Conservation (phyloP, 2,797 vertebrate species). For the Anguilla marmorata region DNA sequence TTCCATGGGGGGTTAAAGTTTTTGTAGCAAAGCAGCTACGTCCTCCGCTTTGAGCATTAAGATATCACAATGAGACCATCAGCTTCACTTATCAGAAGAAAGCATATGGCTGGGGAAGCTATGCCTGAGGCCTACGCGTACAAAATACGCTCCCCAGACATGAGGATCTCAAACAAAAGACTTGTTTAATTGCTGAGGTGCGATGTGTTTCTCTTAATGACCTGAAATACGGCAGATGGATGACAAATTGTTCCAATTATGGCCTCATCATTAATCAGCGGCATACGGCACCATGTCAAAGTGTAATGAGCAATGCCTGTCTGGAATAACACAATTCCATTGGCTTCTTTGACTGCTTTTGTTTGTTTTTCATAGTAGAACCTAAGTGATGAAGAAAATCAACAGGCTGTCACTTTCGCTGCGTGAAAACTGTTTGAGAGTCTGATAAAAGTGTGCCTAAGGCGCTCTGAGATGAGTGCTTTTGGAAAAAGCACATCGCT, state of each 20-base stretch:
- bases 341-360: neutral
- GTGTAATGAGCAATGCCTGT: neutral
- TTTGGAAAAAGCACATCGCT: constrained; percentile 16
- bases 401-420: neutral
- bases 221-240: neutral
- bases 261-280: neutral
- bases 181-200: constrained; percentile 5
- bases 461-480: neutral
- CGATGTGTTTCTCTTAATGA: constrained; percentile 5
- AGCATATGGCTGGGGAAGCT: neutral
- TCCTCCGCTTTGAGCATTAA: neutral
- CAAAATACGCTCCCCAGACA: neutral
- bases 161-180: neutral
- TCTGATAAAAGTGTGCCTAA: neutral
- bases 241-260: constrained; percentile 16
- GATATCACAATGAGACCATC: constrained; percentile 1
- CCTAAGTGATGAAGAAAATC: constrained; percentile 6
- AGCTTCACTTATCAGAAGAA: neutral
- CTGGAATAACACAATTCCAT: neutral
- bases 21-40: neutral
- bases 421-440: neutral
- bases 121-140: neutral
- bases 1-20: neutral
- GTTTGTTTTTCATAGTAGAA: constrained; percentile 9
- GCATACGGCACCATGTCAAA: constrained; percentile 3